Evolutionary conservation across 2,113 vertebrate species (phyloP), one percentile per base, ranked within the genome.

Genomic region (Haplochromis vanheusdeni): DNA sequence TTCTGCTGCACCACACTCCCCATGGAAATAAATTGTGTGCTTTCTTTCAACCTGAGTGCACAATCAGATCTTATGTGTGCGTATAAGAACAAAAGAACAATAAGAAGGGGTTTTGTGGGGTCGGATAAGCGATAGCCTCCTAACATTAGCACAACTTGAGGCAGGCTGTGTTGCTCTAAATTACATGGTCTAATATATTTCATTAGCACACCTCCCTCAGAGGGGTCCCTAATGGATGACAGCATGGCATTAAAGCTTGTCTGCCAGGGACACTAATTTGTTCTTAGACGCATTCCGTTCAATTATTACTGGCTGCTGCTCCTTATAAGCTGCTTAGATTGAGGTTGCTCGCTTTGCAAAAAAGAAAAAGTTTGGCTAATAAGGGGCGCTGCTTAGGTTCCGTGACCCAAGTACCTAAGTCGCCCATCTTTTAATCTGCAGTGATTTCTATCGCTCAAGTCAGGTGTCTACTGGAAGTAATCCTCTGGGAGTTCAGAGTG

Each of bases 101-200:
- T 89, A 86, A 89, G 80, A 86, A n/a, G 51, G 26, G 56, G 79
- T 85, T 92, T 54, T 9, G 11, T 16, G 84, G 86, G 86, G 83
- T 84, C 81, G 82, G 87, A 88, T 85, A 55, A 81, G 89, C 62
- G 75, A 85, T 87, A 84, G 89, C 79, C 82, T 16, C 77, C 87
- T 85, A 91, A 91, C 88, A 84, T 90, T 81, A 77, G 85, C 80
- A 81, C 80, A 84, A 92, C 65, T 79, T 5, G 85, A 88, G 91
- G 85, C 65, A 55, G 89, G 80, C 79, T 45, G 90, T 33, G 91
- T 80, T 88, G 89, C 93, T 94, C 90, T 93, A 89, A 94, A 94
- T 93, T 90, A 90, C 90, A 95, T 82, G 89, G 88, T 85, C 89
- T 95, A 94, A 95, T 95, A 94, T 95, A 94, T 92, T 95, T 95